phyloP scores from a whole-genome alignment of 2,888 invertebrate genomes.

The Orthosia gothica region DNA sequence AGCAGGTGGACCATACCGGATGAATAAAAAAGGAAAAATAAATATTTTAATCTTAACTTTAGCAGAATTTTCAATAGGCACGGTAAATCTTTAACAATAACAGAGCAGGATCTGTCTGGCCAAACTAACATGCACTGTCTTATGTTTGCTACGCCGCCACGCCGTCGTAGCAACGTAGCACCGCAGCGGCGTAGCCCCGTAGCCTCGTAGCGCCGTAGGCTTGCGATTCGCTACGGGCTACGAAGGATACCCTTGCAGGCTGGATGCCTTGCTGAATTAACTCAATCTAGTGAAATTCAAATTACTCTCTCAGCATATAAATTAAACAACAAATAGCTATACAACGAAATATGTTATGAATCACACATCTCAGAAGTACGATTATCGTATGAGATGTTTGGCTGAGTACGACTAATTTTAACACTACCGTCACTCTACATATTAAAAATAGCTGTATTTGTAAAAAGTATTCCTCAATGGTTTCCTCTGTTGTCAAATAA shows the following conservation, averaged over 20 bases:
- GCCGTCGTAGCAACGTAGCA: conserved; percentile 7
- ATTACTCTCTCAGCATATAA: not conserved
- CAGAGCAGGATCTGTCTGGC: not conserved
- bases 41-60: too few species aligned
- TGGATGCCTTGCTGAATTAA: not conserved
- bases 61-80: not conserved
- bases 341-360: not conserved
- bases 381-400: not conserved
- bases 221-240: conserved; percentile 5
- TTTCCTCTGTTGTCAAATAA: too few species aligned
- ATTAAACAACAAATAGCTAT: not conserved
- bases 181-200: not conserved
- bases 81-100: not conserved
- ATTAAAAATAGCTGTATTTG: too few species aligned
- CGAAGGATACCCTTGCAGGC: not conserved
- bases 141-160: not conserved
- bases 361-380: not conserved
- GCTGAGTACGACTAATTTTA: not conserved
- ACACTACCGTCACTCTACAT: too few species aligned
- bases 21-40: too few species aligned
- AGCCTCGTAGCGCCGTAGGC: conserved; percentile 11
- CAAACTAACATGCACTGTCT: not conserved
- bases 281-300: not conserved
- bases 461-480: too few species aligned
- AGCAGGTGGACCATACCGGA: too few species aligned